Percentiles rank a stretch among this genome's conserved stretches.
phyloP scores from a whole-genome alignment of 2,888 invertebrate species.

The Vanessa cardui region DNA sequence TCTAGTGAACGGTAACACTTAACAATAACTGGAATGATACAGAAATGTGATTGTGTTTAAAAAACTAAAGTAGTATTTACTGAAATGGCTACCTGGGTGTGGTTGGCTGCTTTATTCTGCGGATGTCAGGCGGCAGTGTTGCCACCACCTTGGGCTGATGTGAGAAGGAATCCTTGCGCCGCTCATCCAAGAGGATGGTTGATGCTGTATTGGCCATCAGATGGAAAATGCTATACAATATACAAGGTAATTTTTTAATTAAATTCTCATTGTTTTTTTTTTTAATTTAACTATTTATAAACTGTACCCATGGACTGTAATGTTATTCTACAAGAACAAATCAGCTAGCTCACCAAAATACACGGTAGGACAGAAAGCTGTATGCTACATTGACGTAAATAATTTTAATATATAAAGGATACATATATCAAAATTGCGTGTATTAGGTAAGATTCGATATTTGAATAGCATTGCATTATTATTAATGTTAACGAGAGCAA shows the following conservation, averaged over 20 bases:
- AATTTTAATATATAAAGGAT: too few relatives aligned
- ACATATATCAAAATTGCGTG: too few relatives aligned
- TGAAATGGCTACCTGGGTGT: slow-evolving; percentile 68
- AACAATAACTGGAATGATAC: not conserved
- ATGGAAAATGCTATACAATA: slow-evolving; percentile 93
- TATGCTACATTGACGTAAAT: too few relatives aligned
- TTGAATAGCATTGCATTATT: too few relatives aligned
- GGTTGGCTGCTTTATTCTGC: slow-evolving; percentile 67
- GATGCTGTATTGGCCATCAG: slow-evolving; percentile 91
- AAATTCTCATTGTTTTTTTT: too few relatives aligned
- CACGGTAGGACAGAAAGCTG: too few relatives aligned
- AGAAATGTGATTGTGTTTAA: slow-evolving; percentile 21
- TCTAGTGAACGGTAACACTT: not conserved
- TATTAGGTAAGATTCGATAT: too few relatives aligned
- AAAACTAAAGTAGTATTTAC: not conserved
- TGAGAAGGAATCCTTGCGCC: slow-evolving; percentile 91
- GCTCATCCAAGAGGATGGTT: slow-evolving; percentile 92
- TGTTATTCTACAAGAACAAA: too few relatives aligned
- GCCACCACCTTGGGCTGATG: slow-evolving; percentile 94
- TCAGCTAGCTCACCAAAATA: too few relatives aligned
- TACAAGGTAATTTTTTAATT: slow-evolving; percentile 83
- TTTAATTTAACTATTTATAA: too few relatives aligned
- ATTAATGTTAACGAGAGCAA: too few relatives aligned
- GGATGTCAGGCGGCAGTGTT: slow-evolving; percentile 85
- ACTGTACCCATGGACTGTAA: too few relatives aligned